phyloP scores from a whole-genome alignment of 2,888 invertebrate species.

The Euzetes globulus region DNA sequence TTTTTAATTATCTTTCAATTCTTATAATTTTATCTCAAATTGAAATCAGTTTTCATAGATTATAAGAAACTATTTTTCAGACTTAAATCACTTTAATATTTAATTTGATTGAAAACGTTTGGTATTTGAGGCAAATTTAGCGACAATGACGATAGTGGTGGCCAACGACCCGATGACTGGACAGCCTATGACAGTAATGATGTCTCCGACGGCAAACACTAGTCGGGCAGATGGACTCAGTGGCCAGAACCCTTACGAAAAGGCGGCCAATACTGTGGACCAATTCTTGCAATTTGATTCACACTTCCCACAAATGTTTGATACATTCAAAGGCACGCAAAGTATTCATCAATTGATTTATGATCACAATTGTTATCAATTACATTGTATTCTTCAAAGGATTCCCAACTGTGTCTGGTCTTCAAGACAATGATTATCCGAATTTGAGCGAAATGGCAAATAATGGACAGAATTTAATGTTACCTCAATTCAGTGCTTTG shows the following conservation, averaged over 20 bases:
- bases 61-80: not conserved
- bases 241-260: slow-evolving; percentile 49
- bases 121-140: not conserved
- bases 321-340: slow-evolving; percentile 57
- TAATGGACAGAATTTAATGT: slow-evolving; percentile 50
- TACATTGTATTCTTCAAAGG: not conserved
- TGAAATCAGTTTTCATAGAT: not conserved
- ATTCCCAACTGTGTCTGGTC: slow-evolving; percentile 72
- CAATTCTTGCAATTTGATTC: slow-evolving; percentile 62
- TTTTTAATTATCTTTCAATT: not conserved
- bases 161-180: not conserved
- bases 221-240: slow-evolving; percentile 17
- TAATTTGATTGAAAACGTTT: not conserved
- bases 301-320: slow-evolving; percentile 63
- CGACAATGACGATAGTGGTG: slow-evolving; percentile 9
- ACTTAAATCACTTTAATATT: not conserved
- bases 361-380: too few relatives aligned
- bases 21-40: not conserved
- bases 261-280: slow-evolving; percentile 71
- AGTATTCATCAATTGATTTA: too few relatives aligned
- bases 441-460: slow-evolving; percentile 60
- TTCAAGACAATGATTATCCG: slow-evolving; percentile 85
- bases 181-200: not conserved
- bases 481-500: slow-evolving; percentile 53
- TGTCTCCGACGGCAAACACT: not conserved